A percentile compares a stretch with the other conserved stretches of the same genome.
These are phyloP conservation scores for Dicyrtomina minuta DNA, from an alignment of 2,888 invertebrate genomes.

Conservation along the genomic window DNA sequence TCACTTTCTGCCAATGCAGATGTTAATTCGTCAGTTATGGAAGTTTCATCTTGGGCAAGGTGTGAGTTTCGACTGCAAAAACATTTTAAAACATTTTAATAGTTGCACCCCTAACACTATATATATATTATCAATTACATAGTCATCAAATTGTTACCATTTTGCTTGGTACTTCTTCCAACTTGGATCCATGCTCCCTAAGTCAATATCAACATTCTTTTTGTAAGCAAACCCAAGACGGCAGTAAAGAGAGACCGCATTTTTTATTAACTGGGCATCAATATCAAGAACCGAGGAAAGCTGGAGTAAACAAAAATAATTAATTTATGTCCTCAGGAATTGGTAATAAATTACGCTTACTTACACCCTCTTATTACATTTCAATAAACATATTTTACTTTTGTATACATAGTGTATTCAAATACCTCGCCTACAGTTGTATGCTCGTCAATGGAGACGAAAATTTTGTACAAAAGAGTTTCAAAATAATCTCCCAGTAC, in stretches of 20 bases:
- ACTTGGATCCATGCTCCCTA: constrained; percentile 66
- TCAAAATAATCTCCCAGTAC: constrained; percentile 95
- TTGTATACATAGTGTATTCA: background rate
- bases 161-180: constrained; percentile 65
- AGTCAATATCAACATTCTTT: constrained; percentile 63
- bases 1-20: constrained; percentile 42
- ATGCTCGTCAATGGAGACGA: constrained; percentile 94
- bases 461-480: constrained; percentile 92
- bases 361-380: background rate
- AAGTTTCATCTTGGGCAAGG: constrained; percentile 47
- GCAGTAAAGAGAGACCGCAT: constrained; percentile 91
- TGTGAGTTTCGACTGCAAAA: constrained; percentile 36
- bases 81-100: no score
- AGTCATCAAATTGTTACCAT: constrained; percentile 27
- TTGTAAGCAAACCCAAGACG: constrained; percentile 88
- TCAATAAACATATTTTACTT: background rate
- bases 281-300: constrained; percentile 75
- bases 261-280: constrained; percentile 81
- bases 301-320: constrained; percentile 55
- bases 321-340: background rate
- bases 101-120: background rate
- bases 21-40: constrained; percentile 43
- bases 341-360: no score
- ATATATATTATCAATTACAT: background rate
- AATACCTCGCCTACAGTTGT: constrained; percentile 81